These are phyloP conservation scores for Neodon shergylaensis DNA, from an alignment of 2,113 vertebrate genomes.

Conservation along the genomic window DNA sequence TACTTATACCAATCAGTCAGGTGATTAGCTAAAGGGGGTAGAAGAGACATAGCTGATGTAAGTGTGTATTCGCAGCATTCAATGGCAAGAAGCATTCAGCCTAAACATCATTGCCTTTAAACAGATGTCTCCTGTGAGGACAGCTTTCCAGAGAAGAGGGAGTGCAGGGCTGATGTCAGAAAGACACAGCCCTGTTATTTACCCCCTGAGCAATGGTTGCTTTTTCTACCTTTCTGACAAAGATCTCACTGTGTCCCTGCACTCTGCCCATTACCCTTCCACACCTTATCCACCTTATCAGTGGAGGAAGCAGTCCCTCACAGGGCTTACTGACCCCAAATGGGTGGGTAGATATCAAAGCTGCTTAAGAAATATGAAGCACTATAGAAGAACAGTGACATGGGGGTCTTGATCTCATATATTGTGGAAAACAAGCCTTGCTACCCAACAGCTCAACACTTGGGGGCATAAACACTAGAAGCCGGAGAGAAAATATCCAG, in stretches of 20 bases:
- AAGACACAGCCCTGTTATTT: neutral
- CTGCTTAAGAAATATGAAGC: neutral
- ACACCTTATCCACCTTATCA: neutral
- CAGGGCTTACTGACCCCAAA: neutral
- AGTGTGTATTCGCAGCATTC: neutral
- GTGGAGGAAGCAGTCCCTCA: neutral
- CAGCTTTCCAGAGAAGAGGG: neutral
- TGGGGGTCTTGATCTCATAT: neutral
- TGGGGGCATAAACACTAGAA: slow-evolving; percentile 16
- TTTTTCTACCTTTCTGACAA: neutral
- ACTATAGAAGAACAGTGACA: neutral
- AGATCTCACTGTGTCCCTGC: neutral
- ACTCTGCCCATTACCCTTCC: neutral
- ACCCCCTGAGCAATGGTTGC: neutral
- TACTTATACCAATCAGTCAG: neutral
- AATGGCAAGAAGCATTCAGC: neutral
- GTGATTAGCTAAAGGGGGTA: neutral
- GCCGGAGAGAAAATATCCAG: slow-evolving; percentile 34
- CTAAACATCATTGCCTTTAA: neutral
- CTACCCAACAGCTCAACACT: neutral
- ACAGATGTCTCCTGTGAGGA: neutral
- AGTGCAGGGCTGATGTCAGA: neutral
- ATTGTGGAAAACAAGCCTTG: slow-evolving; percentile 7
- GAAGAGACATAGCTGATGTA: accelerated
- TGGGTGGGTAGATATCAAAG: neutral